These are phyloP conservation scores for Adela reaumurella DNA, from an alignment of 2,888 invertebrate genomes.

Conservation along the genomic window DNA sequence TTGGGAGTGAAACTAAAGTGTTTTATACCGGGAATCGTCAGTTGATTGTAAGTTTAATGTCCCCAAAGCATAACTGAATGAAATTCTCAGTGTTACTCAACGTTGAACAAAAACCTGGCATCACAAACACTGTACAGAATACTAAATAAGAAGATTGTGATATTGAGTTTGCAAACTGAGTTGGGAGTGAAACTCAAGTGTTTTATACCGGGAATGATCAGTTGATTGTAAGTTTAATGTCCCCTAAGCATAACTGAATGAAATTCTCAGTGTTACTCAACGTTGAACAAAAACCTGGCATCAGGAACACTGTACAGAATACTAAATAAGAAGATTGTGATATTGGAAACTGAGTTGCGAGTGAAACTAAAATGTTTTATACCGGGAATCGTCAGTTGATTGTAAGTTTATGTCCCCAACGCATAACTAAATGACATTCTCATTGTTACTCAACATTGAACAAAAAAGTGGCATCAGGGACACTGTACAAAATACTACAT, in stretches of 20 bases:
- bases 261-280: conserved; percentile 75
- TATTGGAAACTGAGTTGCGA: conserved; percentile 70
- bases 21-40: conserved; percentile 69
- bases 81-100: conserved; percentile 75
- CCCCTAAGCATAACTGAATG: too few relatives aligned
- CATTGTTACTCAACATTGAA: conserved; percentile 75
- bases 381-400: conserved; percentile 60
- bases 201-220: conserved; percentile 69
- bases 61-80: too few relatives aligned
- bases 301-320: conserved; percentile 69
- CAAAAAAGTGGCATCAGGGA: conserved; percentile 67
- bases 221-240: too few relatives aligned
- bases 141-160: conserved; percentile 67
- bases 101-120: conserved; percentile 73
- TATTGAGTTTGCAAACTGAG: conserved; percentile 69
- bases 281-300: conserved; percentile 73
- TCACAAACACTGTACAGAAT: conserved; percentile 69
- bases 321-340: conserved; percentile 67
- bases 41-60: too few relatives aligned
- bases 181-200: conserved; percentile 76
- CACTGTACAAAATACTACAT: conserved; percentile 71
- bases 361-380: conserved; percentile 79
- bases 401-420: too few relatives aligned
- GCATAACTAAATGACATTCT: too few relatives aligned
- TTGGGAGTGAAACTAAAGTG: conserved; percentile 76